Evolutionary conservation across 2,113 vertebrate genomes (phyloP).

Genomic region (Fulmarus glacialis): DNA sequence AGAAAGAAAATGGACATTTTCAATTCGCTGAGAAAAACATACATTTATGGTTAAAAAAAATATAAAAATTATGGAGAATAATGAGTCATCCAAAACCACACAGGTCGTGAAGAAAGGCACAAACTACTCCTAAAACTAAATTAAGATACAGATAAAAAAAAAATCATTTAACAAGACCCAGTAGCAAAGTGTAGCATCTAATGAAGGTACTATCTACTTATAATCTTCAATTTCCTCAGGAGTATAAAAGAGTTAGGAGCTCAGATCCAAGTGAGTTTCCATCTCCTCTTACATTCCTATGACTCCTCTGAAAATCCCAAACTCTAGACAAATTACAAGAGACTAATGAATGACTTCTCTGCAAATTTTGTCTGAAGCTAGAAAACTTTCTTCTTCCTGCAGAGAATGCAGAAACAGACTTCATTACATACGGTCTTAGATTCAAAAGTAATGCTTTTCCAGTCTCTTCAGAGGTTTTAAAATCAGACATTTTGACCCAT

Average conservation of each 20-base stretch:
- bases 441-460: not conserved
- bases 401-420: not conserved
- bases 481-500: not conserved
- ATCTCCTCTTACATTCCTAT: not conserved
- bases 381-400: not conserved
- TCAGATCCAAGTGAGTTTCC: not conserved
- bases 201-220: not conserved
- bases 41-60: not conserved
- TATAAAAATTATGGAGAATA: not conserved
- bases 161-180: not conserved
- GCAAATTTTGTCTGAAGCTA: not conserved
- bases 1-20: not conserved
- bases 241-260: not conserved
- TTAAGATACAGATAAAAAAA: not conserved
- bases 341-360: not conserved
- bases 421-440: not conserved
- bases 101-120: not conserved
- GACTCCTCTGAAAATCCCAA: not conserved
- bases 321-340: not conserved
- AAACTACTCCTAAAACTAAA: not conserved
- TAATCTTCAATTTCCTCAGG: not conserved
- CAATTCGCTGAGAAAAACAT: not conserved
- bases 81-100: not conserved
- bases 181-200: not conserved
- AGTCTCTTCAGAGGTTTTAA: not conserved